Percentiles rank a stretch among this genome's conserved stretches.
Conservation (phyloP, 2,888 invertebrate genomes). For the Ypsolopha sequella region DNA sequence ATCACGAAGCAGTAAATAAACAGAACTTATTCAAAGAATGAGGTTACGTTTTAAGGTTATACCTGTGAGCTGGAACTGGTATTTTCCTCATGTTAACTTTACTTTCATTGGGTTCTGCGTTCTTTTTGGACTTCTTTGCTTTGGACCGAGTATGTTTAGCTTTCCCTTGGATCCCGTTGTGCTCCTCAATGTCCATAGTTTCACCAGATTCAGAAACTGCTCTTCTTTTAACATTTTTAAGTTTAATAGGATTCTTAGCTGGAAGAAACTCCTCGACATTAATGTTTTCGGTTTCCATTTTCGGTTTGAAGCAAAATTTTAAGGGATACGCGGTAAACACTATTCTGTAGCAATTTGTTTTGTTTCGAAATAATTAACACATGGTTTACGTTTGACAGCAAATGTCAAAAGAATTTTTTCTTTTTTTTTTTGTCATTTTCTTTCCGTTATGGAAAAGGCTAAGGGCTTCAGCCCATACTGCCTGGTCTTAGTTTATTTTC, state of each 20-base stretch:
- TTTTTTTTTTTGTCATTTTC: too few species aligned
- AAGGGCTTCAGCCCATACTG: too few species aligned
- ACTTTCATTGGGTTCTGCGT: constrained; percentile 59
- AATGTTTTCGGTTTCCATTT: constrained; percentile 64
- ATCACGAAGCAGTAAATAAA: too few species aligned
- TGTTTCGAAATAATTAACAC: constrained; percentile 20
- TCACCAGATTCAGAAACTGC: constrained; percentile 59
- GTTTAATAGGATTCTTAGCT: constrained; percentile 54
- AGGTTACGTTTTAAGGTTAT: constrained; percentile 28
- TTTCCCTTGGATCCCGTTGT: constrained; percentile 70
- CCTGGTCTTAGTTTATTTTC: too few species aligned
- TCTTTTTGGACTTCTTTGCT: constrained; percentile 50
- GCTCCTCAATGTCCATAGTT: constrained; percentile 76
- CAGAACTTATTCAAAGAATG: background rate
- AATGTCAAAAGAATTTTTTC: constrained; percentile 23
- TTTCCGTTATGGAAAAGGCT: too few species aligned
- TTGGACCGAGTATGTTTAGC: constrained; percentile 45
- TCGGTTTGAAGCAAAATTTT: background rate
- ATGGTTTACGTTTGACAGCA: constrained; percentile 21
- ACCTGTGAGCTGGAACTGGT: constrained; percentile 91
- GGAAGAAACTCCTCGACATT: constrained; percentile 64
- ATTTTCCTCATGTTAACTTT: constrained; percentile 78
- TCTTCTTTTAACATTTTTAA: constrained; percentile 65
- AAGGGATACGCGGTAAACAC: too few species aligned
- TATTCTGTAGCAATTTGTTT: too few species aligned